Conservation (phyloP, 2,113 vertebrate genomes). For the Xiphias gladius region DNA sequence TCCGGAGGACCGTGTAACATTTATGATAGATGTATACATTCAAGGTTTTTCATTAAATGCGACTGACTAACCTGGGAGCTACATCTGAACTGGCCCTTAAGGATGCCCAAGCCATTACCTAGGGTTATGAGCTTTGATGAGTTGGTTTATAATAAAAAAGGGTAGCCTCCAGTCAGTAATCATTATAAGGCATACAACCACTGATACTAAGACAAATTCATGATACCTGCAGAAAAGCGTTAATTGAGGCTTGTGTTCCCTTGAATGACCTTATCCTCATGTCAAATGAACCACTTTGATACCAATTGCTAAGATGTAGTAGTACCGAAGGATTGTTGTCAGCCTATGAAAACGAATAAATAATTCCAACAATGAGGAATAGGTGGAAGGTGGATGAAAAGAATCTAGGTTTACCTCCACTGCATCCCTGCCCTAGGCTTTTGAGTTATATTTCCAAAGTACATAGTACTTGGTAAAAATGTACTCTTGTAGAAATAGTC, state of each 20-base stretch:
- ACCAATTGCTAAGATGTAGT: conserved; percentile 1
- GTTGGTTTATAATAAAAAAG: conserved; percentile 41
- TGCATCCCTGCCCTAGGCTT: not conserved
- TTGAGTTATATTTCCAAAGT: not conserved
- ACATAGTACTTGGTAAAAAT: not conserved
- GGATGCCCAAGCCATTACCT: conserved; percentile 62
- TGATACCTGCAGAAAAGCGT: conserved; percentile 29
- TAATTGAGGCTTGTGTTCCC: conserved; percentile 41
- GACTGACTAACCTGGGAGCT: conserved; percentile 49
- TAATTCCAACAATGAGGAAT: not conserved
- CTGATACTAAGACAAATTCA: conserved; percentile 22
- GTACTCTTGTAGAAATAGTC: not conserved
- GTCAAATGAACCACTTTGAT: conserved; percentile 19
- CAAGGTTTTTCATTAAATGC: conserved; percentile 50
- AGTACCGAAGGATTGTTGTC: not conserved
- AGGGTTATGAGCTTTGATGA: conserved; percentile 57
- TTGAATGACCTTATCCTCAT: conserved; percentile 38
- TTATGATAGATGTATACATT: conserved; percentile 46
- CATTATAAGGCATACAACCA: conserved; percentile 19
- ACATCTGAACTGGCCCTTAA: conserved; percentile 56
- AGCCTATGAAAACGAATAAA: not conserved
- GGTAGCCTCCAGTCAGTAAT: conserved; percentile 40
- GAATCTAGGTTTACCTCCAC: not conserved
- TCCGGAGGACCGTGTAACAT: conserved; percentile 17
- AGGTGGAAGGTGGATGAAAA: not conserved